Percentiles rank a stretch among this genome's conserved stretches.
Conservation (phyloP, 2,797 vertebrate species). For the Oryzias dopingdopingensis region DNA sequence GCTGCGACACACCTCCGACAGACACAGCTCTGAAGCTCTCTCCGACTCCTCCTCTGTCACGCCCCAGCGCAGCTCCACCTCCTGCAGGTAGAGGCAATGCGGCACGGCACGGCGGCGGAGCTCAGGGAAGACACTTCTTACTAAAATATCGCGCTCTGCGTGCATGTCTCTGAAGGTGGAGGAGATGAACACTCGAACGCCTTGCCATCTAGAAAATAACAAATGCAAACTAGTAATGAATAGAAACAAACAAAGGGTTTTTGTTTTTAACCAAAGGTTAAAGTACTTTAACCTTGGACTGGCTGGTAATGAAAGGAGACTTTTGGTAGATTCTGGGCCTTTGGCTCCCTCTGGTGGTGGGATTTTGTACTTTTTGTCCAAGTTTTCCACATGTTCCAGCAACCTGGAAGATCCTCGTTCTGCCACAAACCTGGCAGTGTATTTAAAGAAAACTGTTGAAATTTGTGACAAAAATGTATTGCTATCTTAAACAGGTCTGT, state of each 20-base stretch:
- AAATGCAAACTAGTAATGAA: too few relatives aligned
- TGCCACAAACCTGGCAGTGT: slow-evolving; percentile 79
- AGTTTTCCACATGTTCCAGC: slow-evolving; percentile 84
- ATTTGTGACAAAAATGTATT: accelerated
- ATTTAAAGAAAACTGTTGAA: neutral
- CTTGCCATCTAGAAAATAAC: slow-evolving; percentile 76
- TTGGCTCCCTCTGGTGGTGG: slow-evolving; percentile 58
- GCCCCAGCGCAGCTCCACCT: slow-evolving; percentile 91
- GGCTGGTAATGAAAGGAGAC: slow-evolving; percentile 43
- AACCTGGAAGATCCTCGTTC: slow-evolving; percentile 82
- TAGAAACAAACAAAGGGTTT: accelerated
- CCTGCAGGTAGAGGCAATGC: slow-evolving; percentile 79
- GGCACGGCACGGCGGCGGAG: slow-evolving; percentile 77
- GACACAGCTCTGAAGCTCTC: slow-evolving; percentile 81
- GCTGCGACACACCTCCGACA: slow-evolving; percentile 84
- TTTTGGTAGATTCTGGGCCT: slow-evolving; percentile 27
- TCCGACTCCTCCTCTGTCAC: slow-evolving; percentile 85
- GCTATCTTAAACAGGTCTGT: too few relatives aligned
- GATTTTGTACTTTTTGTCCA: slow-evolving; percentile 82
- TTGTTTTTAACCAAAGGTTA: neutral
- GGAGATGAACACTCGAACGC: slow-evolving; percentile 85
- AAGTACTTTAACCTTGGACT: slow-evolving; percentile 73
- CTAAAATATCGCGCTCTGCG: slow-evolving; percentile 83
- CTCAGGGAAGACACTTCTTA: slow-evolving; percentile 82
- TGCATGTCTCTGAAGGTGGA: slow-evolving; percentile 94